Conservation (phyloP, 1,140 invertebrate species). For the Drosophila cardini region DNA sequence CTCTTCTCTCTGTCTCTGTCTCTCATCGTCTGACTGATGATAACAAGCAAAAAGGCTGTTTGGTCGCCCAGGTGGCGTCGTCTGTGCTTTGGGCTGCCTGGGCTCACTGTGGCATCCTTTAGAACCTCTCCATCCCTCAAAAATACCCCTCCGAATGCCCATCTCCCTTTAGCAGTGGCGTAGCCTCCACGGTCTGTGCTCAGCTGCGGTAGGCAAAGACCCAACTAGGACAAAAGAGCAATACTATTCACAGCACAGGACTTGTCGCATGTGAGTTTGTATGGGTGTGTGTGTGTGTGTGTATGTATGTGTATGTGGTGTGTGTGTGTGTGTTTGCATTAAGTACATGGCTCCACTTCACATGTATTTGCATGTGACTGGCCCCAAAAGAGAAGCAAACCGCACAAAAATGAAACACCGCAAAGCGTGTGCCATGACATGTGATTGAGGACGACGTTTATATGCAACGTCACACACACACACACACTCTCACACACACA, state of each 20-base stretch:
- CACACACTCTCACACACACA: constrained; percentile 13
- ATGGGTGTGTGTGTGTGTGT: constrained; percentile 20
- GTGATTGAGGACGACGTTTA: constrained; percentile 81
- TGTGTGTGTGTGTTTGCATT: constrained; percentile 62
- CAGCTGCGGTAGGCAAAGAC: constrained; percentile 68
- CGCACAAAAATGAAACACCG: constrained; percentile 71
- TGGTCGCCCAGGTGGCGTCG: constrained; percentile 51
- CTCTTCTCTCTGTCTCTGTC: not conserved
- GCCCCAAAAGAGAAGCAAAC: constrained; percentile 53
- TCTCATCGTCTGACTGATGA: not conserved
- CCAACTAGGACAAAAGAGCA: constrained; percentile 81
- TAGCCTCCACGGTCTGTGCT: constrained; percentile 8
- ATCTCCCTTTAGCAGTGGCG: not conserved
- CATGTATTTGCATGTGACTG: constrained; percentile 69
- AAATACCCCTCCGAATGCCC: not conserved
- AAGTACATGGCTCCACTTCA: constrained; percentile 55
- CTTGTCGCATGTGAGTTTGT: constrained; percentile 10
- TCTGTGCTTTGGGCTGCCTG: constrained; percentile 74
- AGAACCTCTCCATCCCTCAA: too few species aligned
- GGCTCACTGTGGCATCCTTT: constrained; percentile 44
- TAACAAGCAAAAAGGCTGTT: constrained; percentile 36
- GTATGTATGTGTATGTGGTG: constrained; percentile 1
- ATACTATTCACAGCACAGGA: constrained; percentile 65
- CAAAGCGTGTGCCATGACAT: constrained; percentile 71
- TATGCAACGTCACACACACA: constrained; percentile 48